Evolutionary conservation across 2,797 vertebrate species (phyloP), one percentile per base, ranked within the genome.

Genomic region (Lycodopsis pacificus): DNA sequence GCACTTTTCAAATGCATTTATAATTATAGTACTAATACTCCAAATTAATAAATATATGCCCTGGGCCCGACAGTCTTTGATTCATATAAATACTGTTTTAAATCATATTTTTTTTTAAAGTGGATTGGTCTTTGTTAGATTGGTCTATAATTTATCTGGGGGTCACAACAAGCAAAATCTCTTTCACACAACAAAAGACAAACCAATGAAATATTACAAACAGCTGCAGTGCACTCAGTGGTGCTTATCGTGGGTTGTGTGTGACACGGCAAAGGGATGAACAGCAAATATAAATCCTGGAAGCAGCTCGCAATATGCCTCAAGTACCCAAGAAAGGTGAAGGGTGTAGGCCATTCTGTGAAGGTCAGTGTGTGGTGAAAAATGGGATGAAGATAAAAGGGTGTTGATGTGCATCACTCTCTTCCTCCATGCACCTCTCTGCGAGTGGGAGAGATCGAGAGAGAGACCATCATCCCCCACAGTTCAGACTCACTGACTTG

Each of bases 331-430:
- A 65, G 54, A 81, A 87, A 90, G 89, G 91, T 93, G 82, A 92
- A 87, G 81, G 90, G 84, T 89, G 79, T 66, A n/a, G 84, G 86
- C 88, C 79, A 88, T 91, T 94, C 80, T 75, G 83, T 94, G 92
- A 95, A 95, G 93, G 94, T 95, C 92, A 93, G 69, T 67, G 78
- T 86, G 76, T 89, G 91, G 76, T 89, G 91, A 94, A 88, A 90
- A 89, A 94, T 89, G 87, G 87, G 84, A 86, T 85, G 86, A 80
- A 84, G 87, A 86, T 13, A 17, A 54, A 54, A 54, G 53, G 53
- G 53, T 54, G 22, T 19, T 9, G 69, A 91, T 85, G 68, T 73
- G 77, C 42, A 22, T 54, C 53, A 54, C 5, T 54, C 22, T 54
- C 53, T 25, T 53, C 14, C 11, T 54, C 22, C 79, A 69, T 64